phyloP scores from a whole-genome alignment of 2,888 invertebrate species.

The Sarcophaga rosellei region DNA sequence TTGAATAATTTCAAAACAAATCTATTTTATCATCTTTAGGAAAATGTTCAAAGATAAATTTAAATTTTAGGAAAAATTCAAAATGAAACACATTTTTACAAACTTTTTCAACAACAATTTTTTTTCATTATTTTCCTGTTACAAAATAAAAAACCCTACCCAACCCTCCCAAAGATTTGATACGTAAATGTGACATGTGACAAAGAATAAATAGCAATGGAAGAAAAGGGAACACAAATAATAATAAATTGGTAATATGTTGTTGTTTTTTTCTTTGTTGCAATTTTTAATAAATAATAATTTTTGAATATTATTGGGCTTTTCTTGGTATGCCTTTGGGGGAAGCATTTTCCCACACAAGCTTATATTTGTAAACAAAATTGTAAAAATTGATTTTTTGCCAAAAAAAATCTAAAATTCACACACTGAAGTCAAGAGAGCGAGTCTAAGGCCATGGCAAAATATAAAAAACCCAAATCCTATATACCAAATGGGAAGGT shows the following conservation, averaged over 20 bases:
- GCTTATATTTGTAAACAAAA: not conserved
- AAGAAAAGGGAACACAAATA: not conserved
- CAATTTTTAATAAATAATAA: constrained; percentile 53
- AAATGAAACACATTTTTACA: constrained; percentile 18
- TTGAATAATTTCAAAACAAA: constrained; percentile 37
- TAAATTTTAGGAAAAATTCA: not conserved
- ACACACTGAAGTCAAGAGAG: constrained; percentile 50
- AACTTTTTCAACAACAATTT: not conserved
- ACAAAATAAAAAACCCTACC: not conserved
- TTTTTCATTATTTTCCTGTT: not conserved
- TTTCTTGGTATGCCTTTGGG: constrained; percentile 28
- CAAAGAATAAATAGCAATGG: not conserved
- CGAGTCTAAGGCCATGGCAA: constrained; percentile 61
- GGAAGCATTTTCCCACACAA: constrained; percentile 30
- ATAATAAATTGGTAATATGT: constrained; percentile 42
- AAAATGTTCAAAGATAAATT: not conserved
- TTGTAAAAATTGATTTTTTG: constrained; percentile 65
- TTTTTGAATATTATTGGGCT: constrained; percentile 27
- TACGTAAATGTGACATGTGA: not conserved
- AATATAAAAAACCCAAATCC: constrained; percentile 7
- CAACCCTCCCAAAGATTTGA: not conserved
- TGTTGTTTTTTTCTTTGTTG: constrained; percentile 51
- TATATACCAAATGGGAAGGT: constrained; percentile 48
- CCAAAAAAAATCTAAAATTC: constrained; percentile 58
- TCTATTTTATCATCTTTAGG: constrained; percentile 25